Conservation (phyloP, 2,113 vertebrate species). For the Ciconia maguari region DNA sequence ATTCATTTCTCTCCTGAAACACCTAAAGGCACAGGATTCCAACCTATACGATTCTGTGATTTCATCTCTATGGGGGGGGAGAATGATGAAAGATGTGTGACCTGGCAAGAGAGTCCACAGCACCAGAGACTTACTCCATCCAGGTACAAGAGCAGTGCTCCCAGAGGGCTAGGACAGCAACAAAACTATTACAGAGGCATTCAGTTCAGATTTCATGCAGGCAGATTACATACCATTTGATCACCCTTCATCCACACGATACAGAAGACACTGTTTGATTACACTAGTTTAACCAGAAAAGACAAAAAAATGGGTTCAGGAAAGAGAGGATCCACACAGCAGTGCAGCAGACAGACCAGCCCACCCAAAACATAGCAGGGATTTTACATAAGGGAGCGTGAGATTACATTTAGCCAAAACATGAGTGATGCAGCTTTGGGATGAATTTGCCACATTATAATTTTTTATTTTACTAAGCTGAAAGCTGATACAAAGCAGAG, state of each 20-base stretch:
- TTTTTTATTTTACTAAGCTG: not conserved
- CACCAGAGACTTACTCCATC: fast-evolving
- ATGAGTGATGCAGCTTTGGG: not conserved
- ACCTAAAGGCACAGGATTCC: not conserved
- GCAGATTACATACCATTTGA: not conserved
- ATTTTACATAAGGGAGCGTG: not conserved
- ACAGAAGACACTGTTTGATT: not conserved
- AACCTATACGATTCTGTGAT: too few species aligned
- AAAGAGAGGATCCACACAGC: not conserved
- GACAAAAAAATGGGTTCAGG: not conserved
- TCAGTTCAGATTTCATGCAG: not conserved
- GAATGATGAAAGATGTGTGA: not conserved
- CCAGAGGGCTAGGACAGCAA: not conserved
- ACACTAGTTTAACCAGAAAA: not conserved
- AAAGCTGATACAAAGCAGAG: not conserved
- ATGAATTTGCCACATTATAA: fast-evolving
- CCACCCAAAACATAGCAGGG: fast-evolving
- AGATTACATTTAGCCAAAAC: not conserved
- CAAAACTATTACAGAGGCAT: not conserved
- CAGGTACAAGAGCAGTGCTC: not conserved
- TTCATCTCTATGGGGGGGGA: not conserved
- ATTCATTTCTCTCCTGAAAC: not conserved
- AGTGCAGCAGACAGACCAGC: not conserved
- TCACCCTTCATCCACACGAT: not conserved
- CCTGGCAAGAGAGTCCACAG: not conserved